These are phyloP conservation scores for Brachyopa scutellaris DNA, from an alignment of 2,888 invertebrate genomes.

Conservation along the genomic window DNA sequence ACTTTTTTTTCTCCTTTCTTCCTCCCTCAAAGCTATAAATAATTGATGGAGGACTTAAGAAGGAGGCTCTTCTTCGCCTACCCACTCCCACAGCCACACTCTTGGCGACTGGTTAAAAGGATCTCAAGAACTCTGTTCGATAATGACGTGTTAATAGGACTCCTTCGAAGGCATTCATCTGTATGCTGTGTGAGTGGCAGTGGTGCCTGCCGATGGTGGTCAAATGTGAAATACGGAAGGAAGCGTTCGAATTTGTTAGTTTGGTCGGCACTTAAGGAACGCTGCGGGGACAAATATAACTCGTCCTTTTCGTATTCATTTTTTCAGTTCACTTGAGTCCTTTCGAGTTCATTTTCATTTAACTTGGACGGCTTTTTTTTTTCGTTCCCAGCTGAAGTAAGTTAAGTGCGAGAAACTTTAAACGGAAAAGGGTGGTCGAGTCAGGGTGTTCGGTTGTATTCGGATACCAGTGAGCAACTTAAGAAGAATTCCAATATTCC, in stretches of 20 bases:
- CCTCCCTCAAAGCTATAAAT: slow-evolving; percentile 61
- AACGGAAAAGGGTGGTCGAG: slow-evolving; percentile 1
- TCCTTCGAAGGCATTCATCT: slow-evolving; percentile 67
- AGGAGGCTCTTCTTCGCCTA: neutral
- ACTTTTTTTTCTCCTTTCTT: neutral
- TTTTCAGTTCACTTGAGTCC: slow-evolving; percentile 70
- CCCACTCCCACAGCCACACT: slow-evolving; percentile 11
- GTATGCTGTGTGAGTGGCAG: slow-evolving; percentile 57
- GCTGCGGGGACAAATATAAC: slow-evolving; percentile 58
- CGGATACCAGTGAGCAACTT: slow-evolving; percentile 45
- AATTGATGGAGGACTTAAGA: slow-evolving; percentile 65
- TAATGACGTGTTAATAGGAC: slow-evolving; percentile 70
- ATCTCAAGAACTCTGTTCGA: slow-evolving; percentile 69
- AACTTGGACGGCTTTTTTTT: slow-evolving; percentile 53
- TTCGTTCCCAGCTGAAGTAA: neutral
- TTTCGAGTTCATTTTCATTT: slow-evolving; percentile 70
- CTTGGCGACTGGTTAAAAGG: slow-evolving; percentile 61
- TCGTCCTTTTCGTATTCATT: slow-evolving; percentile 21
- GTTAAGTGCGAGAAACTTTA: slow-evolving; percentile 35
- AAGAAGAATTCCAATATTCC: slow-evolving; percentile 72
- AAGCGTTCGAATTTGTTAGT: slow-evolving; percentile 70
- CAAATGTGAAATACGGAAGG: slow-evolving; percentile 57
- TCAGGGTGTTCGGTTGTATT: slow-evolving; percentile 7
- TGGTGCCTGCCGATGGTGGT: slow-evolving; percentile 43
- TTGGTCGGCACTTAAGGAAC: slow-evolving; percentile 66